Percentiles rank a stretch among this genome's conserved stretches.
These are phyloP conservation scores for Mirza zaza DNA, from an alignment of 2,113 vertebrate species.

Conservation along the genomic window DNA sequence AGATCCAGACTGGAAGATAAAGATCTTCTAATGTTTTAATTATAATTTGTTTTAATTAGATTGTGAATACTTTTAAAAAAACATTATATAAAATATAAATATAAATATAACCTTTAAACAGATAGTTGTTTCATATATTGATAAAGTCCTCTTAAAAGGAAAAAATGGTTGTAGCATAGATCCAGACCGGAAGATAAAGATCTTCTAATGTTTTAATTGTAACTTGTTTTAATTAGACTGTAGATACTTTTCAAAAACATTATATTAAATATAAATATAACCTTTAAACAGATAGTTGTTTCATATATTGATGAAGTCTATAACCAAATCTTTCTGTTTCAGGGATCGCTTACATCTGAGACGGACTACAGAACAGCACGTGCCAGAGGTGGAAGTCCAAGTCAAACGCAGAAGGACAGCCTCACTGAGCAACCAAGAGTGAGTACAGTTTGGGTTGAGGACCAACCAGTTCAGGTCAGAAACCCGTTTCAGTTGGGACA, in stretches of 20 bases:
- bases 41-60: background rate
- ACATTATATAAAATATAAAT: background rate
- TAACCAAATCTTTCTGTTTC: background rate
- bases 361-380: constrained; percentile 75
- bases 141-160: background rate
- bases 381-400: constrained; percentile 73
- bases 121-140: background rate
- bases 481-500: background rate
- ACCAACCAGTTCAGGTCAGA: background rate
- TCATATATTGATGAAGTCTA: background rate
- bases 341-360: constrained; percentile 77
- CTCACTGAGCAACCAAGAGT: constrained; percentile 75
- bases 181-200: background rate
- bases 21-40: background rate
- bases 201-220: background rate
- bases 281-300: background rate
- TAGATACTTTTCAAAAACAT: background rate
- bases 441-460: background rate
- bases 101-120: background rate
- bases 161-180: too few relatives aligned
- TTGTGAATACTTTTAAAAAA: background rate
- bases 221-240: background rate
- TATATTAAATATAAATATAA: background rate
- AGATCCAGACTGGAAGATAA: background rate
- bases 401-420: constrained; percentile 74